Evolutionary conservation across 2,797 vertebrate species (phyloP).

Genomic region (Microhierax caerulescens): DNA sequence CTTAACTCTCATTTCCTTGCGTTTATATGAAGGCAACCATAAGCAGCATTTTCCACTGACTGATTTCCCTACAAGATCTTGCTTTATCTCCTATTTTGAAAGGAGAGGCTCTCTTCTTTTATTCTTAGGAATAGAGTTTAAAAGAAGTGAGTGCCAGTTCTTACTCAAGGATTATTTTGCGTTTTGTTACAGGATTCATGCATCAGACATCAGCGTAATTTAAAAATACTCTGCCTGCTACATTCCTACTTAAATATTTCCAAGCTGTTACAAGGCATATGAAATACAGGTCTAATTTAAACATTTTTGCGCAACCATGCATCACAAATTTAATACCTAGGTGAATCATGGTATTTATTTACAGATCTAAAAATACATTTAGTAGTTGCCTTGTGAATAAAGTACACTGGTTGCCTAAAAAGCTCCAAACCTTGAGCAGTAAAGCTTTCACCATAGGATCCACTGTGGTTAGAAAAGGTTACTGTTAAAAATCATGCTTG

Average conservation of each 20-base stretch:
- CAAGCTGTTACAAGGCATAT: not conserved
- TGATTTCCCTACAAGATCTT: not conserved
- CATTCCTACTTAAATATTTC: not conserved
- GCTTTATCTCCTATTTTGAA: not conserved
- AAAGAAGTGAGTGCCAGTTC: not conserved
- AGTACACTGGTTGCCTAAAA: not conserved
- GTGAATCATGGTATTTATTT: constrained; percentile 4
- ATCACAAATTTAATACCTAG: not conserved
- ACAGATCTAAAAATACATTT: not conserved
- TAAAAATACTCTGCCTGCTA: not conserved
- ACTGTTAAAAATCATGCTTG: not conserved
- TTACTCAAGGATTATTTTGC: not conserved
- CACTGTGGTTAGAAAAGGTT: not conserved
- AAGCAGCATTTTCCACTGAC: not conserved
- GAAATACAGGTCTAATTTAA: not conserved
- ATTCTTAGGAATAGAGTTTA: not conserved
- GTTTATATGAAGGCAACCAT: not conserved
- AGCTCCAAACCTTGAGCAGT: not conserved
- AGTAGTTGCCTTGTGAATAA: not conserved
- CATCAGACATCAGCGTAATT: not conserved
- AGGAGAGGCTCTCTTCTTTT: not conserved
- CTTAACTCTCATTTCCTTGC: not conserved
- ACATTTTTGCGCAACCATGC: not conserved
- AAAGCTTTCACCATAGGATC: not conserved
- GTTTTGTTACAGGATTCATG: not conserved